Evolutionary conservation across 2,888 invertebrate genomes (phyloP).

Genomic region (Heliconius charithonia): DNA sequence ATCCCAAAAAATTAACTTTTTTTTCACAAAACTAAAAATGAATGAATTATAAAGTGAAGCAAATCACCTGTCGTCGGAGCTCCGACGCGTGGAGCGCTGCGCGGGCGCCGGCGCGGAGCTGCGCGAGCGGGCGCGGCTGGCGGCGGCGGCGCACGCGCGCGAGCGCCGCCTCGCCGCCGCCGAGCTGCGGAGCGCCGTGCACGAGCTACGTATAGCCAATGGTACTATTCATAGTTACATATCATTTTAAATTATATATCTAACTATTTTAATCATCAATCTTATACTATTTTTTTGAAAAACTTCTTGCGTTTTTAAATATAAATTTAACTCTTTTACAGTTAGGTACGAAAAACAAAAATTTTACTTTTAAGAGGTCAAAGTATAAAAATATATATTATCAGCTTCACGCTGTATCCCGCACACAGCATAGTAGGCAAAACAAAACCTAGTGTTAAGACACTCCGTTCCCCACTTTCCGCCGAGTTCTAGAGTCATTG

Average conservation of each 20-base stretch:
- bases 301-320: not conserved
- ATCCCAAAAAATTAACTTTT: too few species aligned
- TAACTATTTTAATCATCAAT: not conserved
- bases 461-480: too few species aligned
- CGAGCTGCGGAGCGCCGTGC: slow-evolving; percentile 65
- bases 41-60: slow-evolving; percentile 59
- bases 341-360: too few species aligned
- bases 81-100: slow-evolving; percentile 71
- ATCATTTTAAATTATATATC: not conserved
- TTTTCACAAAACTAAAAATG: not conserved
- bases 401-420: too few species aligned
- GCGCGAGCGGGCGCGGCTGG: slow-evolving; percentile 73
- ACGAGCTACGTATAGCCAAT: slow-evolving; percentile 67
- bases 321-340: too few species aligned
- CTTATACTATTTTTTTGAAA: not conserved
- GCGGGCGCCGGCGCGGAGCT: slow-evolving; percentile 71
- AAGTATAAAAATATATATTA: too few species aligned
- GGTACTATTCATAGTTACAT: slow-evolving; percentile 53
- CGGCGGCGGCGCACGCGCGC: slow-evolving; percentile 74
- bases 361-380: too few species aligned
- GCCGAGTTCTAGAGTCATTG: too few species aligned
- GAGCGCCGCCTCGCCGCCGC: slow-evolving; percentile 68
- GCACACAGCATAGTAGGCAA: too few species aligned
- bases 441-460: too few species aligned
- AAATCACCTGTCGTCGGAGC: slow-evolving; percentile 65